Evolutionary conservation across 2,888 invertebrate species (phyloP).

Genomic region (Caenorhabditis sp.): DNA sequence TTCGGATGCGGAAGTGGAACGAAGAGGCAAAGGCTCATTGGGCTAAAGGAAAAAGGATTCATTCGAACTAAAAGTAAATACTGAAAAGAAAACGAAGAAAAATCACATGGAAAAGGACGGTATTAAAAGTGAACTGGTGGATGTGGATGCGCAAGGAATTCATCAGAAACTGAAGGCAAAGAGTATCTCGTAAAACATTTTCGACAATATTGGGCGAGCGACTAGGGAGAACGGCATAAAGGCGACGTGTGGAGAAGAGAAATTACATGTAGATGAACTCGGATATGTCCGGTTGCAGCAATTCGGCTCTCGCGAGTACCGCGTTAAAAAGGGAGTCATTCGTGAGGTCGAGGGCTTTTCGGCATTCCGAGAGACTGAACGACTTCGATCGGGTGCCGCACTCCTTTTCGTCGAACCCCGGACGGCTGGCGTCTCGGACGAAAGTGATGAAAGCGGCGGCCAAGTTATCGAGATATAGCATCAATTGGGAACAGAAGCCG

Average conservation of each 20-base stretch:
- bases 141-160: constrained; percentile 7
- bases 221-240: not conserved
- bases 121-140: constrained; percentile 21
- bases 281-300: constrained; percentile 69
- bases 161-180: constrained; percentile 35
- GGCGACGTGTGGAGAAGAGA: not conserved
- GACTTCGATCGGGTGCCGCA: constrained; percentile 56
- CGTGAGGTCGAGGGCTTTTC: constrained; percentile 64
- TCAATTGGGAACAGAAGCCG: constrained; percentile 71
- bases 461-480: constrained; percentile 70
- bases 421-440: constrained; percentile 66
- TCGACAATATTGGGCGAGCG: not conserved
- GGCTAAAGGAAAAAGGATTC: not conserved
- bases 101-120: constrained; percentile 10
- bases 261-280: constrained; percentile 69
- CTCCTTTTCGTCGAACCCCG: constrained; percentile 60
- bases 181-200: constrained; percentile 32
- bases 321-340: constrained; percentile 69
- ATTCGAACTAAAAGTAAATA: not conserved
- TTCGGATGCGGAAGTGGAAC: constrained; percentile 15
- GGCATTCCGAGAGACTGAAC: constrained; percentile 63
- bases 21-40: constrained; percentile 1
- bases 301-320: constrained; percentile 73
- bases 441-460: constrained; percentile 68
- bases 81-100: not conserved